Evolutionary conservation across 2,113 vertebrate species (phyloP), one percentile per base, ranked within the genome.

Genomic region (Cygnus buccinator): DNA sequence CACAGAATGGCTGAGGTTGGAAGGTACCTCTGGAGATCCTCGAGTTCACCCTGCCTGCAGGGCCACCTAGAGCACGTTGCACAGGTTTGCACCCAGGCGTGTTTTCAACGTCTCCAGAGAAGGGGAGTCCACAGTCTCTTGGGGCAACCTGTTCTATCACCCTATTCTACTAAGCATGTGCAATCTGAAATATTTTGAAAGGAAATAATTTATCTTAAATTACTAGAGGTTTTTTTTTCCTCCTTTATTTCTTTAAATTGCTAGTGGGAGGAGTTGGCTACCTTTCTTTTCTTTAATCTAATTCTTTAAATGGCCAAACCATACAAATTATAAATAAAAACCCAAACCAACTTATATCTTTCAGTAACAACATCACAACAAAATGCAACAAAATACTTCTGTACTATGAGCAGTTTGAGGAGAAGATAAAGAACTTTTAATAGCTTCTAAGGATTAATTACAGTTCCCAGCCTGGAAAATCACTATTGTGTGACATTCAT

Each of bases 271-370:
- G 5, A 59, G 11, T 3, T 46, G 19, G 46, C 9, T 46, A 46
- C 46, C 46, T 46, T 46, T 46, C 46, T 46, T 57, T 75, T 75
- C 6, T 67, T 55, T 50, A 21, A 50, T 50, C 48, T 23, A 43
- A 2, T 61, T 61, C 43, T 89, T 76, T 2, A 14, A 48, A 61
- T 52, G 15, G 2, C 0, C 8, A 70, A 57, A 19, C 6, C 2
- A 66, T 71, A 87, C 62, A 84, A 87, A 74, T 67, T 62, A 13
- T 39, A 71, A 87, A 77, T 65, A 50, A 46, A 65, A 80, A 14
- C 1, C 2, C 35, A 90, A 82, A 39, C 14, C 0, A 44, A 1
- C 3, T 50, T 0, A 1, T 6, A 9, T 33, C 10, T 61, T 70
- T 80, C 25, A n/a, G 25, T 89, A 76, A 33, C 29, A 89, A 35